Evolutionary conservation across 2,113 vertebrate genomes (phyloP).

Genomic region (Ibidorhyncha struthersii): DNA sequence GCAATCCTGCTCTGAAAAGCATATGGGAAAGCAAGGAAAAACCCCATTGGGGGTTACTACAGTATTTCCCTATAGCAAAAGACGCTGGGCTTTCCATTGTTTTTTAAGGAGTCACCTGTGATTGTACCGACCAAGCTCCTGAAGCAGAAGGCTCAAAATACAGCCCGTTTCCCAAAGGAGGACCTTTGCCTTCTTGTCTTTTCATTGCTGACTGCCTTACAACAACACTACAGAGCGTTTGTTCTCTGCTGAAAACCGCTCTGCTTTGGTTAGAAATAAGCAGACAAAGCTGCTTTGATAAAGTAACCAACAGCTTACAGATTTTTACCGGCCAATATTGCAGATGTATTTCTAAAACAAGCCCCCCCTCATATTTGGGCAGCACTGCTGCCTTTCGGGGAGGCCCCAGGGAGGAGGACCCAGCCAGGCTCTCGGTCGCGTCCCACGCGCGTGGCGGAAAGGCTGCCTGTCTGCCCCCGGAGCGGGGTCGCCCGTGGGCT

Average conservation of each 20-base stretch:
- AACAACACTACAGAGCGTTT: rapidly evolving
- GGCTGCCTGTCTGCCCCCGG: rapidly evolving
- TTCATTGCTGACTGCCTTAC: neutral
- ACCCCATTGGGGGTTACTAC: neutral
- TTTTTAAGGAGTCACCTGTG: neutral
- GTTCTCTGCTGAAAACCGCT: neutral
- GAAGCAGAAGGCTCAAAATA: neutral
- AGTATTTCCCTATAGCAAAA: neutral
- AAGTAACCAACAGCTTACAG: rapidly evolving
- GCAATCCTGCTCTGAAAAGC: neutral
- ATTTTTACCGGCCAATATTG: neutral
- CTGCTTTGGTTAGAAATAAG: neutral
- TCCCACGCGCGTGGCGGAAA: too few relatives aligned
- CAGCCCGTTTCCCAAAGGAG: neutral
- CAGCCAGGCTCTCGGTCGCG: neutral
- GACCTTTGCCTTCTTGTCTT: neutral
- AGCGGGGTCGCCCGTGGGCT: neutral
- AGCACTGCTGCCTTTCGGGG: neutral
- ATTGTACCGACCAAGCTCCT: neutral
- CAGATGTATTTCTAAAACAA: neutral
- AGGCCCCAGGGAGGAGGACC: neutral
- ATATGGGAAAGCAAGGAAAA: neutral
- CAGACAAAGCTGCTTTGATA: neutral
- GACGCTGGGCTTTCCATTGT: neutral
- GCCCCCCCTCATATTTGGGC: neutral